Percentiles rank a stretch among this genome's conserved stretches.
These are phyloP conservation scores for Scolopax bukidnonensis DNA, from an alignment of 2,797 vertebrate genomes.

Conservation along the genomic window DNA sequence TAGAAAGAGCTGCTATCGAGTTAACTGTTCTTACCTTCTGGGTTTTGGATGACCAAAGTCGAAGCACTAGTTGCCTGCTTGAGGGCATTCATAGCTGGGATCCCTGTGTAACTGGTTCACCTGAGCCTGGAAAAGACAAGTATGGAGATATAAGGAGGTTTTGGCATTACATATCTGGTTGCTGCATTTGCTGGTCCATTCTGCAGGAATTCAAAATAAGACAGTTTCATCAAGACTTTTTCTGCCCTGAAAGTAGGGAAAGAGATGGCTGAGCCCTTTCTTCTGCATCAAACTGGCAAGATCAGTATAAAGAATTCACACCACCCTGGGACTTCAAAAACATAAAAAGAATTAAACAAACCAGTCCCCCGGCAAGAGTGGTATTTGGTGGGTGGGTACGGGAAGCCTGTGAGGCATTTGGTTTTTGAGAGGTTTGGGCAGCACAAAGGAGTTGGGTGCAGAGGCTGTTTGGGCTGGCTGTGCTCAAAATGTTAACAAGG, in stretches of 20 bases:
- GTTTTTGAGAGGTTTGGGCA: neutral
- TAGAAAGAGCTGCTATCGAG: neutral
- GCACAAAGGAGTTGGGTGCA: neutral
- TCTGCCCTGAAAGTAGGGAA: rapidly evolving
- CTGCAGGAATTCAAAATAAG: neutral
- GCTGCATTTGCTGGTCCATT: neutral
- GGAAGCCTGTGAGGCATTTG: neutral
- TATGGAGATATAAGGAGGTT: neutral
- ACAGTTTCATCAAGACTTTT: neutral
- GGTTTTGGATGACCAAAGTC: neutral
- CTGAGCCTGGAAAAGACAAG: neutral
- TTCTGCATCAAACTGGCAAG: neutral
- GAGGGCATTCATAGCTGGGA: neutral
- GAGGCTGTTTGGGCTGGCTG: neutral
- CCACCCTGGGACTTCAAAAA: neutral
- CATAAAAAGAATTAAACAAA: neutral
- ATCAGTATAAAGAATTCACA: neutral
- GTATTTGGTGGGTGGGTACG: neutral
- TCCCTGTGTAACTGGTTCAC: neutral
- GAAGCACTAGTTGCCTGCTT: neutral
- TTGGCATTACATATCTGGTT: neutral
- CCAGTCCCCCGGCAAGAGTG: neutral
- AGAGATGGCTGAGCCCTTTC: neutral
- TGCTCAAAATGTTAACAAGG: neutral
- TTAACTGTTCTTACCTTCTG: conserved; percentile 5